phyloP scores from a whole-genome alignment of 1,140 invertebrate species.

The Neotoxoptera formosana region DNA sequence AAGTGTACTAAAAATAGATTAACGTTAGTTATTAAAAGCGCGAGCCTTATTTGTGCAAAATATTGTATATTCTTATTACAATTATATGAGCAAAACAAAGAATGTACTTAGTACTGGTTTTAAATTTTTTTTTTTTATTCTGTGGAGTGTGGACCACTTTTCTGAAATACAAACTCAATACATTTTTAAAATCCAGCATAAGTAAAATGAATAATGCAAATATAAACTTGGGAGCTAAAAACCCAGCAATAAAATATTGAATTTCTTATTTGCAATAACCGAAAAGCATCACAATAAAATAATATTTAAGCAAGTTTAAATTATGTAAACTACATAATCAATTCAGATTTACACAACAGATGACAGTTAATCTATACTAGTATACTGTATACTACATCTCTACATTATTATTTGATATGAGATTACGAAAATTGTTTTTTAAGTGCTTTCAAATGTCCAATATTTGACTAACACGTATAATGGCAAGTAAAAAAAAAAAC shows the following conservation, averaged over 20 bases:
- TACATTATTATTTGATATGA: no score
- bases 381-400: no score
- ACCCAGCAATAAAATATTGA: not conserved
- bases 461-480: not conserved
- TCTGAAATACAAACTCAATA: not conserved
- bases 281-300: not conserved
- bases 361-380: not conserved
- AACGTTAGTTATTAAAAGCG: not conserved
- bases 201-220: not conserved
- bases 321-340: not conserved
- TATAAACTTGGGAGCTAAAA: not conserved
- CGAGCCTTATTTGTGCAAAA: not conserved
- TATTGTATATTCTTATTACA: not conserved
- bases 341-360: not conserved
- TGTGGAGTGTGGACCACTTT: not conserved
- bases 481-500: no score
- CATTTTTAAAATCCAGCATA: not conserved
- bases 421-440: not conserved
- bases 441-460: not conserved
- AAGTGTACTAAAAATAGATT: constrained; percentile 31
- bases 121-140: not conserved
- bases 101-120: not conserved
- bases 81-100: not conserved
- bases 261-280: not conserved
- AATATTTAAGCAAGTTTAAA: not conserved